Base-by-base conservation (phyloP, 2,888 invertebrate genomes). In the Agrilus biguttatus region DNA sequence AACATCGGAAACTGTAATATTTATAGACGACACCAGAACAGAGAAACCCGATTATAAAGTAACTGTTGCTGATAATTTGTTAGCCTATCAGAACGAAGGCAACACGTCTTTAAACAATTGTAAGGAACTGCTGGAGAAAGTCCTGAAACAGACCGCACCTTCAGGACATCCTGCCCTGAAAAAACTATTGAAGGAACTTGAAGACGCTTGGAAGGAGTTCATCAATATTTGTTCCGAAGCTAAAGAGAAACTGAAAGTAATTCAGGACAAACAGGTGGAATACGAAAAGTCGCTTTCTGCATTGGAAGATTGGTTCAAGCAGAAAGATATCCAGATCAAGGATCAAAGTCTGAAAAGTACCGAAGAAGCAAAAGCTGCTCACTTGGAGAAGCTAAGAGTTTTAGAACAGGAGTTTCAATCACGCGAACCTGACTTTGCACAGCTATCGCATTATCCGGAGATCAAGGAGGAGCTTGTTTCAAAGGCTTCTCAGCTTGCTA, bases 271-370 rank as follows among this genome's bases (percentile, higher is more conserved):
- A 57, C 89, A 88, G 80, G 80, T 80, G 36, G 80, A 85, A 57
- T 86, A 88, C 52, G 85, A 87, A 55, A 77, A 76, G 39, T 73
- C 80, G 14, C 74, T 90, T 32, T 84, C 88, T 49, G 76, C 76
- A 44, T 69, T 93, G 2, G 84, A 83, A 55, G 73, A 76, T 39
- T 95, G 93, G 93, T 71, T 90, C 40, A 88, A 86, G 59, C 74
- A 80, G 40, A 85, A 85, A 58, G 93, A 95, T 66, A 75, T 75
- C 39, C 80, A 83, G 59, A 77, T 92, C 0, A 86, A 91, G 63
- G 90, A 91, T 60, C 90, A 90, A 64, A 86, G 87, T 51, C 71
- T 92, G 2, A 88, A 87, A 63, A 89, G 81, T 56, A 86, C 83
- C 4, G 77, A 87, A 32, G 86, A 86, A 51, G 77, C 87, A 2